These are phyloP conservation scores for Pocillopora damicornis DNA, from an alignment of 64 coral and sea anemone genomes.

Conservation along the genomic window DNA sequence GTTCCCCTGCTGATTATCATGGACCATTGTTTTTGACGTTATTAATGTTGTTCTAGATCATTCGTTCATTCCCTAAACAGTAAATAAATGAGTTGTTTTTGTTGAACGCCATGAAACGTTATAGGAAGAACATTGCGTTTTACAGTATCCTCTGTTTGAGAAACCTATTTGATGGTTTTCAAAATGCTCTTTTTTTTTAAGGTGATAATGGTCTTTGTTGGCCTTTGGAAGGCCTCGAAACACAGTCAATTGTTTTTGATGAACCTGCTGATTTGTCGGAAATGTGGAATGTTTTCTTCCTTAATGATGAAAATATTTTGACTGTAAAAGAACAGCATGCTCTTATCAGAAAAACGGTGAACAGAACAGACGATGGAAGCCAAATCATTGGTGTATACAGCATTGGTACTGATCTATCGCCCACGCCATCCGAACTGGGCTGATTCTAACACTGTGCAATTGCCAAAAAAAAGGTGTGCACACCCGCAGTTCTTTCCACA, in stretches of 20 bases:
- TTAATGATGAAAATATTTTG: not conserved
- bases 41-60: conserved; percentile 17
- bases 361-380: not conserved
- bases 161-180: not conserved
- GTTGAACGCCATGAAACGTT: not conserved
- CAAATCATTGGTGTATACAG: not conserved
- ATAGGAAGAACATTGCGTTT: not conserved
- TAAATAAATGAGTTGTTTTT: not conserved
- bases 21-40: not conserved
- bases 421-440: not conserved
- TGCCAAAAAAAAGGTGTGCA: not conserved
- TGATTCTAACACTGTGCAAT: not conserved
- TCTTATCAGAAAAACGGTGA: not conserved
- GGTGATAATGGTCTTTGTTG: not conserved
- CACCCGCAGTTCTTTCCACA: not conserved
- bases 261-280: not conserved
- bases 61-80: not conserved
- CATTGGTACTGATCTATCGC: not conserved
- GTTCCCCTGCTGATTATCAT: not conserved
- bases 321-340: not conserved
- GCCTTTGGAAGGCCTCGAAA: not conserved
- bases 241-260: not conserved
- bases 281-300: not conserved
- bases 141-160: not conserved
- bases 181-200: not conserved